phyloP scores from a whole-genome alignment of 1,140 invertebrate species.

The Hylaeus volcanicus region DNA sequence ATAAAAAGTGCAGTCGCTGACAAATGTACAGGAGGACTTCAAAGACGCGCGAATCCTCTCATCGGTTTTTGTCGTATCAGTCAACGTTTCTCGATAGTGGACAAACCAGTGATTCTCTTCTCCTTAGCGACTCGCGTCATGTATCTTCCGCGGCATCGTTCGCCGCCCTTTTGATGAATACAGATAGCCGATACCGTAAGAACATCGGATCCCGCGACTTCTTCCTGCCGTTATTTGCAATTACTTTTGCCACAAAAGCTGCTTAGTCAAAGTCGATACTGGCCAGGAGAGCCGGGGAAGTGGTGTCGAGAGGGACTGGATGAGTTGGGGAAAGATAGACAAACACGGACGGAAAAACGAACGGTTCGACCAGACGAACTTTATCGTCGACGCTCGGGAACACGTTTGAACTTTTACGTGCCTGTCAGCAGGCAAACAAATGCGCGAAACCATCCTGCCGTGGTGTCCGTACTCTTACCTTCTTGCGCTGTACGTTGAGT shows the following conservation, averaged over 20 bases:
- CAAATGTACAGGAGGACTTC: background rate
- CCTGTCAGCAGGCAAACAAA: conserved; percentile 1
- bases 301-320: background rate
- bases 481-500: background rate
- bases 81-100: background rate
- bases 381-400: conserved; percentile 15
- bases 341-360: conserved; percentile 12
- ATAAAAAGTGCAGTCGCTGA: too few species aligned
- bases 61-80: background rate
- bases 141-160: background rate
- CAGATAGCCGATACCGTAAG: conserved; percentile 15
- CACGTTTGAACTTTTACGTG: background rate
- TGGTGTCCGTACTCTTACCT: background rate
- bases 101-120: background rate
- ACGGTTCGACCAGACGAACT: background rate
- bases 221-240: conserved; percentile 19
- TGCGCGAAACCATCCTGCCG: background rate
- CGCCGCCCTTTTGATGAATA: conserved; percentile 17
- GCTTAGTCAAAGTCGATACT: conserved; percentile 34
- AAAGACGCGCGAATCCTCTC: background rate
- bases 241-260: conserved; percentile 25
- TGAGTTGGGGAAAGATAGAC: background rate
- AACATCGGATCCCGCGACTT: background rate
- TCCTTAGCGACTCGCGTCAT: background rate
- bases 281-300: background rate